Evolutionary conservation across 2,113 vertebrate species (phyloP).

Genomic region (Xenopus borealis): DNA sequence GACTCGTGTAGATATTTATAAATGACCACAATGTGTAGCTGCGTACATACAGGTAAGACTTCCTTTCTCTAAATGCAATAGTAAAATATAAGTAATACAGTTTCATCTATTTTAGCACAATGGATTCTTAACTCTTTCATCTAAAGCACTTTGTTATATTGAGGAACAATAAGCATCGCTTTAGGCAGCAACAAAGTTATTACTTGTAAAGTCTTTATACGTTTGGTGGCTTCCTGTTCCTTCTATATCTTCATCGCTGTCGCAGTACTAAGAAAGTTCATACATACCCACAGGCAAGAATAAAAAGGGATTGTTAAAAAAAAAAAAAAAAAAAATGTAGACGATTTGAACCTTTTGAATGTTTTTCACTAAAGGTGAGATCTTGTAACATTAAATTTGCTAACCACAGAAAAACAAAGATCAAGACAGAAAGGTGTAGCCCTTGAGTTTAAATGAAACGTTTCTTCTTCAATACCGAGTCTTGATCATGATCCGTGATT

Average conservation of each 20-base stretch:
- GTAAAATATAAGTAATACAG: no score
- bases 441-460: neutral
- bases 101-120: no score
- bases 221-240: neutral
- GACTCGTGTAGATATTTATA: no score
- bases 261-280: neutral
- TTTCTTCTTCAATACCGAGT: neutral
- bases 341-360: neutral
- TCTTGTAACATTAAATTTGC: neutral
- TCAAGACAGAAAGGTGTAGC: neutral
- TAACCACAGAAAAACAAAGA: neutral
- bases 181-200: neutral
- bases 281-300: constrained; percentile 3
- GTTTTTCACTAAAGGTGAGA: neutral
- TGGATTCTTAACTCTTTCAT: no score
- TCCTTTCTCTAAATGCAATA: no score
- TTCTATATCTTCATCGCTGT: neutral
- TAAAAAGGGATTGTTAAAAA: neutral
- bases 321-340: neutral
- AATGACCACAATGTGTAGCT: no score
- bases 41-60: no score
- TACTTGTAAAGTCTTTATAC: neutral
- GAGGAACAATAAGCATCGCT: no score
- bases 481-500: neutral
- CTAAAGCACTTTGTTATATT: no score